Percentiles rank a stretch among this genome's conserved stretches.
Conservation (phyloP, 2,797 vertebrate species). For the Hipposideros larvatus region DNA sequence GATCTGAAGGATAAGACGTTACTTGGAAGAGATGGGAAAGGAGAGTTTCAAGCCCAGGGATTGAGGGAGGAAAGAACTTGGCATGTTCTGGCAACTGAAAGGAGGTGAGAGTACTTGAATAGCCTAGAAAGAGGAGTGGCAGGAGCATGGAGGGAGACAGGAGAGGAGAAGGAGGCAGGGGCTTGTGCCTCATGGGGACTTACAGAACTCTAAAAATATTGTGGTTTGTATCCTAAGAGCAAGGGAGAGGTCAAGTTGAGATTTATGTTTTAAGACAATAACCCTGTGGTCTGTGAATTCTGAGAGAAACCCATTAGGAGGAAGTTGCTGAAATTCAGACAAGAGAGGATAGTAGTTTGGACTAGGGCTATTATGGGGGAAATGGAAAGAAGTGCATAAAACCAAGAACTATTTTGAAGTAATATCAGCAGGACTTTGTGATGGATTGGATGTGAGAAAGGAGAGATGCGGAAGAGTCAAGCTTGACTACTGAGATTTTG, state of each 20-base stretch:
- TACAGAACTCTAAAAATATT: background rate
- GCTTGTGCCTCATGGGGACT: background rate
- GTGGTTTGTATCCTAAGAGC: background rate
- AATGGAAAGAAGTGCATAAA: background rate
- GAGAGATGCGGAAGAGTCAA: background rate
- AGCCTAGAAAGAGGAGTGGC: background rate
- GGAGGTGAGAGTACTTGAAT: background rate
- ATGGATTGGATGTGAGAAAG: background rate
- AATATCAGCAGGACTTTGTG: background rate
- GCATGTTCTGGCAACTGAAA: background rate
- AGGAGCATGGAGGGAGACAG: background rate
- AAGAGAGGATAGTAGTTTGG: background rate
- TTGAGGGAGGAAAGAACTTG: background rate
- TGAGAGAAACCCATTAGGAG: background rate
- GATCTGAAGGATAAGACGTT: background rate
- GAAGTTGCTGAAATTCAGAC: background rate
- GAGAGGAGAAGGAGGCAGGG: too few relatives aligned
- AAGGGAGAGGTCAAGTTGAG: background rate
- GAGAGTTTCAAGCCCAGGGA: background rate
- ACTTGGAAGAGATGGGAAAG: background rate
- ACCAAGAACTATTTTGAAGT: background rate
- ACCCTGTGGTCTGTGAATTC: background rate
- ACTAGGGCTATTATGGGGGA: background rate
- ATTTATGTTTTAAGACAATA: background rate
- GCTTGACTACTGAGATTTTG: background rate